Evolutionary conservation across 2,797 vertebrate genomes (phyloP), one percentile per base, ranked within the genome.

Genomic region (Toxotes lorentzi): DNA sequence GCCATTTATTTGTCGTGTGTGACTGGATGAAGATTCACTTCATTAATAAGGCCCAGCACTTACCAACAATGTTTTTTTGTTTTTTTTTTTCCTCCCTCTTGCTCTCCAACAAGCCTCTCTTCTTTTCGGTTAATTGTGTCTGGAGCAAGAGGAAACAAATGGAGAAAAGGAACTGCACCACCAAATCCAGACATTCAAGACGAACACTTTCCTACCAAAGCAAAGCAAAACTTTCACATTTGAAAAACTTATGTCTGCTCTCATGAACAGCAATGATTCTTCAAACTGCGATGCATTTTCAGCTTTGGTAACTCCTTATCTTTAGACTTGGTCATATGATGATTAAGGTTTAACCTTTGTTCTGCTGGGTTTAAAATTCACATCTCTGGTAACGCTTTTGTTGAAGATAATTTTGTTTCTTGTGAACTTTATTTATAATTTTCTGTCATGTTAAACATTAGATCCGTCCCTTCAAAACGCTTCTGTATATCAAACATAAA

Each of bases 1-100:
- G 89, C 79, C 86, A 91, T 95, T 94, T 94, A 93, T 94, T 93
- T 93, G 91, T 89, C 79, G 87, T 87, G 92, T 92, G 88, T 94
- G 94, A 95, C 90, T 94, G 90, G 92, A 94, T 90, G 89, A 92
- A 94, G 93, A 94, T 91, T 90, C 92, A 91, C 93, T 94, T 95
- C 93, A 95, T 95, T 95, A 94, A 93, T 92, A 93, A 93, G 83
- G 74, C 50, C 70, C 77, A 19, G 82, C 89, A 89, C 90, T 95
- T 90, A 88, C 75, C 53, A 87, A 81, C 85, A 78, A 61, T 80
- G 86, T 82, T 89, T 78, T 82, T 16, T 9, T 38, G 59, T 80
- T 86, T 82, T 89, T 78, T 82, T 16, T 9, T 38, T 53, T 38
- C 11, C 0, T 13, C 14, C 45, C 58, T 43, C 79, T 78, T 69